Base-by-base conservation (phyloP, 2,113 vertebrate species). In the Aramus guarauna region DNA sequence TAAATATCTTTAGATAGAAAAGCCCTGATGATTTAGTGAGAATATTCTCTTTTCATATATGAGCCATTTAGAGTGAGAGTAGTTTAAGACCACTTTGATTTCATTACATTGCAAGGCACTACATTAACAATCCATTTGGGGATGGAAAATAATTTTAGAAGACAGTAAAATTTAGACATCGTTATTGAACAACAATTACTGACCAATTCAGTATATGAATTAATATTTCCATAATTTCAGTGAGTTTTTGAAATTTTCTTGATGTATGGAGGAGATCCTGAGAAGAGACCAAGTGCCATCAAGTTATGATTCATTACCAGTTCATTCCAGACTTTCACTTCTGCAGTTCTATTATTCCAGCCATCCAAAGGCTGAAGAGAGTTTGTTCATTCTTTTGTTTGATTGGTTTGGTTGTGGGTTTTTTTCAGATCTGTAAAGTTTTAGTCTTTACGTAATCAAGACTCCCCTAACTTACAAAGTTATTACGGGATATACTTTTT, bases 381-480 rank as follows among this genome's bases (percentile, higher is more conserved):
- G 2, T 71, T 32, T 69, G 6, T 47, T 52, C n/a, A 20, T 69
- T 30, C 6, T 47, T 41, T 52, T 24, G 24, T 52, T 29, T 53
- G 23, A 6, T 23, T 50, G 2, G 2, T 77, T n/a, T 53, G 6
- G 37, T 50, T 39, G 18, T 76, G 7, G 1, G 1, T 14, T 5
- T 34, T 23, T 71, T 63, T 18, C 34, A 43, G 45, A 48, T 36
- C 30, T 60, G 20, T 53, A 53, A 77, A 55, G 5, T 55, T 84
- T 43, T 48, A 48, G 9, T 41, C 22, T 72, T 68, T 52, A 58
- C 9, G 6, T 88, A 88, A 36, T 66, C 30, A 59, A 60, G 7
- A 34, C 18, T 67, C 15, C 18, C 78, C 3, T 64, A 77, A 39
- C 20, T 36, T 47, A 36, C 10, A 36, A 58, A 71, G 27, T 47